Base-by-base conservation (phyloP, 1,140 invertebrate genomes). In the Plodia interpunctella region DNA sequence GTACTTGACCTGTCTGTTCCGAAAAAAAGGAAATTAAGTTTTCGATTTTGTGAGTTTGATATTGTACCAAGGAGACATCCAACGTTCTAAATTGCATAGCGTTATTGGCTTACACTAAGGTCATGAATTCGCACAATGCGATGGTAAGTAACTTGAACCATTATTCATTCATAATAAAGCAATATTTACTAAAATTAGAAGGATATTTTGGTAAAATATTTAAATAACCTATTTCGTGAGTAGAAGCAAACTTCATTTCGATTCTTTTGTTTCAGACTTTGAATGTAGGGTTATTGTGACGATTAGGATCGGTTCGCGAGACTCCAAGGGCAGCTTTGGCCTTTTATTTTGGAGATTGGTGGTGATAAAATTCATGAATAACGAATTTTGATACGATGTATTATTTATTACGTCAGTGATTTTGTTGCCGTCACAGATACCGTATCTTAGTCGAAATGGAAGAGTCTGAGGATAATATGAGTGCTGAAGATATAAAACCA, bases 21-120 rank as follows among this genome's bases (percentile, higher is more conserved):
- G 67, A 57, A 71, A 84, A 80, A 87, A 87, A 76, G 72, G 72
- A 88, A 83, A 82, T 80, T 76, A 87, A 88, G 86, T 88, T 88
- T 80, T 78, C 76, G 82, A 80, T 79, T 63, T 60, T 63, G 49
- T 65, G 55, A 56, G 61, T 49, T 64, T 69, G 55, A 60, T 66
- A 35, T 60, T 61, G 61, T 57, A 72, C 44, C 60, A 70, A 68
- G 67, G 72, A 74, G 62, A 78, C 65, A 57, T 61, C 52, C 62
- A 60, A 66, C 55, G 66, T 70, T 72, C 60, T 60, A 50, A 50
- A 65, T 59, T 62, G 64, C 60, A 70, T 69, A 67, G 38, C 38
- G 38, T 17, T 44, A 15, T 15, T 74, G 67, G 58, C 32, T 60
- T 32, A 58, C 59, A 20, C 38, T 59, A 63, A 59, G 59, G 64